These are phyloP conservation scores for Melinaea menophilus DNA, from an alignment of 2,888 invertebrate genomes.

Conservation along the genomic window DNA sequence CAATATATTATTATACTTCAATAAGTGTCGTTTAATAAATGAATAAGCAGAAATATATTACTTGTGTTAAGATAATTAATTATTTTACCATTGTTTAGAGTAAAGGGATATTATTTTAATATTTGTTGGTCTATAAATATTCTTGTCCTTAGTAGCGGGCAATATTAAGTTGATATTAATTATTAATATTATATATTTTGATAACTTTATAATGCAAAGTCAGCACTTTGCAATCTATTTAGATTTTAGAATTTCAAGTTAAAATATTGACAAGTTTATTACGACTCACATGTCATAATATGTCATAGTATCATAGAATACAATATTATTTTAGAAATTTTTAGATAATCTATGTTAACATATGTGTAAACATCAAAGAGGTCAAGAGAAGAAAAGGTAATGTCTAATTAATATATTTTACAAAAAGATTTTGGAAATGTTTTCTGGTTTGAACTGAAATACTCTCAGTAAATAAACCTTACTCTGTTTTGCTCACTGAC, in stretches of 20 bases:
- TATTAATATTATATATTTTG: background rate
- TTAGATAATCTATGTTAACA: no score
- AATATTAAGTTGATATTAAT: background rate
- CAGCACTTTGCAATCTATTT: background rate
- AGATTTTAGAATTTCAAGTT: background rate
- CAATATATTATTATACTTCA: no score
- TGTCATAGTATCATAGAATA: background rate
- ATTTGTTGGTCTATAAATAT: background rate
- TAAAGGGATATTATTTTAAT: slow-evolving; percentile 3
- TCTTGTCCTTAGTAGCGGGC: background rate
- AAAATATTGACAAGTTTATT: background rate
- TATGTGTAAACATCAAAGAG: no score
- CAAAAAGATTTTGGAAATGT: no score
- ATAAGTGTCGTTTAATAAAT: no score
- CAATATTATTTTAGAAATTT: background rate
- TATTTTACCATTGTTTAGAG: slow-evolving; percentile 3
- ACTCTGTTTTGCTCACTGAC: no score
- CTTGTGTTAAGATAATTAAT: background rate
- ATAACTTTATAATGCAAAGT: background rate
- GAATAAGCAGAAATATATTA: no score
- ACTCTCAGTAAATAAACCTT: no score
- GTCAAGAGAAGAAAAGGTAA: no score
- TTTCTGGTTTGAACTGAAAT: no score
- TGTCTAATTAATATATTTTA: no score
- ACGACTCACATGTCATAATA: background rate